These are phyloP conservation scores for Calephelis perditalis DNA, from an alignment of 2,888 invertebrate species.

Conservation along the genomic window DNA sequence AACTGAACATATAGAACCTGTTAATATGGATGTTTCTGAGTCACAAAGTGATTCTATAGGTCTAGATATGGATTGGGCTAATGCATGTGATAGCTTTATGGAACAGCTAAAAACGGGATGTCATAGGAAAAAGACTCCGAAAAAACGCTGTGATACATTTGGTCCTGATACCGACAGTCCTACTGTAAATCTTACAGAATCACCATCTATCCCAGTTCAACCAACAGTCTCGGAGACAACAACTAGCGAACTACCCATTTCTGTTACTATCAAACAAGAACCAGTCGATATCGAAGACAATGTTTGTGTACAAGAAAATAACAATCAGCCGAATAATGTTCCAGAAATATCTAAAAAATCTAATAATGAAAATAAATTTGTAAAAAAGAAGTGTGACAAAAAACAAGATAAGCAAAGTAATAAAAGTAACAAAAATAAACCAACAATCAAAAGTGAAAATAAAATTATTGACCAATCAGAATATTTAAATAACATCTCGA, in stretches of 20 bases:
- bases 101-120: slow-evolving; percentile 83
- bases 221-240: slow-evolving; percentile 39
- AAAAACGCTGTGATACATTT: slow-evolving; percentile 62
- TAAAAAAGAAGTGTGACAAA: slow-evolving; percentile 39
- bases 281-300: slow-evolving; percentile 56
- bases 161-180: slow-evolving; percentile 44
- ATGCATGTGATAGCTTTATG: slow-evolving; percentile 87
- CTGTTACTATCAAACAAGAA: slow-evolving; percentile 47
- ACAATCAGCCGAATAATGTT: slow-evolving; percentile 15
- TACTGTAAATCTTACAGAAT: slow-evolving; percentile 30
- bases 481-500: slow-evolving; percentile 24
- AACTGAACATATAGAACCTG: slow-evolving; percentile 48
- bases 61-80: slow-evolving; percentile 78
- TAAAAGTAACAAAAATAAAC: slow-evolving; percentile 42
- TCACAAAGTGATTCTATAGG: slow-evolving; percentile 38
- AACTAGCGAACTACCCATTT: slow-evolving; percentile 17
- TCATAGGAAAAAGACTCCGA: slow-evolving; percentile 75
- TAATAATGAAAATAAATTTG: slow-evolving; percentile 34
- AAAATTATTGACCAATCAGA: slow-evolving; percentile 41
- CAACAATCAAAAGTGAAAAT: slow-evolving; percentile 37
- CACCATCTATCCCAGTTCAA: slow-evolving; percentile 25
- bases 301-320: slow-evolving; percentile 25
- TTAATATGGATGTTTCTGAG: slow-evolving; percentile 34
- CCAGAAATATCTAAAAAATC: slow-evolving; percentile 25
- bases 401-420: slow-evolving; percentile 43